Base-by-base conservation (phyloP, 2,888 invertebrate species). In the Noctua pronuba region DNA sequence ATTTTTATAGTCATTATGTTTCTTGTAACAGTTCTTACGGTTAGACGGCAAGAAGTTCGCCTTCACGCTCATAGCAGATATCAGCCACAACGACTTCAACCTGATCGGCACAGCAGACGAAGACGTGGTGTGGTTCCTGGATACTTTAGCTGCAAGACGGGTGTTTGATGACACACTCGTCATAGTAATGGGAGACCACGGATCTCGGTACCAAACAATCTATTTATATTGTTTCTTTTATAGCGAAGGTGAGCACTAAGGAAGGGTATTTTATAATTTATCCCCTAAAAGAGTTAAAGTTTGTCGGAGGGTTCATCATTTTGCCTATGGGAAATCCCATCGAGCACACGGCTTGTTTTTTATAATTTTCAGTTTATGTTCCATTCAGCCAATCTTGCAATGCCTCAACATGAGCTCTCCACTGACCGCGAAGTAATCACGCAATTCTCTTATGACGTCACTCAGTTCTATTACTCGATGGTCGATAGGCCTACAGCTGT, bases 31-130 rank as follows among this genome's bases (percentile, higher is more conserved):
- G 35, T 35, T 95, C 73, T 85, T 94, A 78, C 86, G 90, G 5
- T 73, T 92, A 3, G 90, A 92, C 4, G 91, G 92, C 16, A 95
- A 98, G 1, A 98, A 98, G 88, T 99, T 99, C 93, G 95, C 97
- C 24, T 98, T 99, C 92, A 98, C 98, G 35, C 99, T 99, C 94
- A 98, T 99, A 91, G 98, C 98, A 0, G 99, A 99, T 89, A 97
- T 99, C 38, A 98, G 98, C 0, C 99, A 99, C 90, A 98, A 99
- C 89, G 98, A 98, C 74, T 98, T 98, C 90, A 98, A 98, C 92
- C 95, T 97, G 87, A 97, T 99, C 41, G 97, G 98, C 6, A 97
- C 97, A 0, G 98, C 98, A 0, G 99, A 99, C 92, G 97, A 97
- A 0, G 98, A 98, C 92, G 92, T 98, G 0, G 93, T 96, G 7